Evolutionary conservation across 2,797 vertebrate genomes (phyloP), one percentile per base, ranked within the genome.

Genomic region (Echiichthys vipera): DNA sequence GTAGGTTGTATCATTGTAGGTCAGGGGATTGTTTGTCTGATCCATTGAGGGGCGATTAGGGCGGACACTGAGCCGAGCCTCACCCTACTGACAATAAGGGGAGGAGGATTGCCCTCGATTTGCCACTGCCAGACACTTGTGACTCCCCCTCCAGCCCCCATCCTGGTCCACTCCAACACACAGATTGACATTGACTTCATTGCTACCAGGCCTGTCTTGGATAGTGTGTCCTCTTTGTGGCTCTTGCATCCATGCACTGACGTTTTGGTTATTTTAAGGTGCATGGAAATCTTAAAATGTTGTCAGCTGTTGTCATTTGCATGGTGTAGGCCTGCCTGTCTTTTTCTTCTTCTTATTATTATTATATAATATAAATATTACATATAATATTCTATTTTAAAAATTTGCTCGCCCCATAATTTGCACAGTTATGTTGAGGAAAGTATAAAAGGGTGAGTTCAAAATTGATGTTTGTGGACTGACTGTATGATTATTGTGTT

Each of bases 11-110:
- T 88, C 83, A 83, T 86, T 88, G 83, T 89, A 88, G 90, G 91
- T 88, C 88, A 91, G 74, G 43, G 89, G 87, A 91, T 89, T 92
- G 86, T 87, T 87, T 83, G 81, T 92, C 87, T 92, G 89, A 91
- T 89, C 86, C 91, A 89, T 80, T 89, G 88, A 89, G 77, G 77
- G 77, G 84, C 17, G 89, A 92, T 92, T 91, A 91, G 74, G n/a
- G 45, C 54, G 72, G 83, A 89, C 84, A 88, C 69, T 80, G 88
- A 89, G 80, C 71, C 13, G 27, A 77, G 74, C 77, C 78, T 86
- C 79, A 77, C 88, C 74, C 81, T 77, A 59, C 72, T 32, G 62
- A 77, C 77, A 78, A 77, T 56, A 62, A 84, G 58, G 55, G 71
- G 25, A 81, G 71, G 25, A 81, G 85, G 83, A 66, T 88, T 87